These are phyloP conservation scores for Channallabes apus DNA, from an alignment of 2,797 vertebrate species.

Conservation along the genomic window DNA sequence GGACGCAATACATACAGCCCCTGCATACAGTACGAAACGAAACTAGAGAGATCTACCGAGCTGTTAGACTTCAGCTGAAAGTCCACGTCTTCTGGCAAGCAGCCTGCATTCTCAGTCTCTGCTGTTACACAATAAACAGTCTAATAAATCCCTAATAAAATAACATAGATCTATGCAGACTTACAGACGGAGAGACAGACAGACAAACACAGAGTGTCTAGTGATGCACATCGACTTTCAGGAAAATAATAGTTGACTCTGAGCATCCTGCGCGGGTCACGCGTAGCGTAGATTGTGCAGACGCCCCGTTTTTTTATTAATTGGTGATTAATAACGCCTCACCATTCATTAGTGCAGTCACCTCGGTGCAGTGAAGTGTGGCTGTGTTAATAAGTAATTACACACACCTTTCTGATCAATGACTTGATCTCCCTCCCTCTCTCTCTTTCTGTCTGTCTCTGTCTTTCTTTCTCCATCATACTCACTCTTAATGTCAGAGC, in stretches of 20 bases:
- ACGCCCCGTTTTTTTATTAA: conserved; percentile 85
- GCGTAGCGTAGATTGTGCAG: conserved; percentile 67
- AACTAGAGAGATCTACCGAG: background rate
- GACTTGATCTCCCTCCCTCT: background rate
- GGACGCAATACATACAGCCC: background rate
- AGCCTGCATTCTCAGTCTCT: background rate
- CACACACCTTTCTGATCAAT: conserved; percentile 46
- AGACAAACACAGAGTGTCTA: background rate
- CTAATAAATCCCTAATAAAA: background rate
- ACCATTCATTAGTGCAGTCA: conserved; percentile 95
- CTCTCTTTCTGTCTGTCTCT: background rate
- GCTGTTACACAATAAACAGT: too few species aligned
- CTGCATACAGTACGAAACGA: background rate
- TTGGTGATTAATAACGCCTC: conserved; percentile 97
- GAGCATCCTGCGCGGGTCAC: conserved; percentile 52
- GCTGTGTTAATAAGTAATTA: conserved; percentile 53
- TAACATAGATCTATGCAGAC: background rate
- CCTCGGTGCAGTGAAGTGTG: conserved; percentile 92
- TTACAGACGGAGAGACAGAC: background rate
- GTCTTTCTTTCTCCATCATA: background rate
- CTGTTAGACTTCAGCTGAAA: background rate
- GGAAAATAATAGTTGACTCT: background rate
- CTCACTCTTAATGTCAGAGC: background rate
- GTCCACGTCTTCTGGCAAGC: background rate
- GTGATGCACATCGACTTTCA: background rate